Evolutionary conservation across 2,888 invertebrate genomes (phyloP), one percentile per base, ranked within the genome.

Genomic region (Drosophila lutescens): DNA sequence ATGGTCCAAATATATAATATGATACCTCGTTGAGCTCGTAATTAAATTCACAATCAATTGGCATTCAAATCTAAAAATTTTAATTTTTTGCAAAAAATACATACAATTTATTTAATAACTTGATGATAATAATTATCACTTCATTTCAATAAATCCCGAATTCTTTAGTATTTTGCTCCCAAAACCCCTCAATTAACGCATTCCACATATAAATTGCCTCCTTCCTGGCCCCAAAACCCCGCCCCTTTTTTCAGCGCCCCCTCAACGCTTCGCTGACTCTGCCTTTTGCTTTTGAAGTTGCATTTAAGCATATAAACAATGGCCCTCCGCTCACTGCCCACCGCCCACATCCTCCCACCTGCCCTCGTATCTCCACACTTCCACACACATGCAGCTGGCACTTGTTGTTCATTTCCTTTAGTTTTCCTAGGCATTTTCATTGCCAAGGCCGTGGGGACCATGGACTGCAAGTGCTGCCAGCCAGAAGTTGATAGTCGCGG

Each of bases 401-500:
- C 65, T 65, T 36, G 47, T 49, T 17, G 47, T 57, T 55, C 36
- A 49, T 30, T 68, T 36, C 67, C 41, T 38, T 47, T 50, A 17
- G 36, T 57, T 51, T 67, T 50, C 34, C 53, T 36, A 30, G 23
- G 38, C 47, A 43, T 73, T 69, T 84, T 83, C 83, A 83, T 76
- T 87, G 87, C 73, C 87, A 83, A 83, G 83, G 83, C 82, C 87
- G 74, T 79, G 77, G 53, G 66, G 30, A 50, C 68, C 66, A 44
- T 55, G 40, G 56, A 47, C 30, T 12, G 30, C 40, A 47, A 58
- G 46, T 51, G 23, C 20, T 68, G 17, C 7, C 26, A 32, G 49
- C 50, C 47, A 17, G 40, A 12, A 36, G 49, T 41, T 15, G 51
- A 46, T 40, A 20, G 58, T 55, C n/a, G 56, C 53, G 44, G 36